These are phyloP conservation scores for Cygnus atratus DNA, from an alignment of 2,113 vertebrate species.

Conservation along the genomic window DNA sequence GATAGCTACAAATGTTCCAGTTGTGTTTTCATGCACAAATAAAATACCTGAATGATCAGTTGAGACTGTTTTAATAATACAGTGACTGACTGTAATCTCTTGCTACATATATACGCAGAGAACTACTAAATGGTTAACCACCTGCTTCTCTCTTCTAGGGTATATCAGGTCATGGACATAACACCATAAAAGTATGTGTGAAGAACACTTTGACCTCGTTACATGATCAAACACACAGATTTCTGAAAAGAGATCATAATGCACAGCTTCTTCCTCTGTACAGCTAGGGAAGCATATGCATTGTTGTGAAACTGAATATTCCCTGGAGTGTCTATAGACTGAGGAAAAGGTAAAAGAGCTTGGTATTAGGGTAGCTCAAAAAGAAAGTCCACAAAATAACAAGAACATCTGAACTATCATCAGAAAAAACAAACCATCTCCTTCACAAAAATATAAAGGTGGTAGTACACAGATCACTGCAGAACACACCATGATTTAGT, in stretches of 20 bases:
- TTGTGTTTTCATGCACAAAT: background rate
- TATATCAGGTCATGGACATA: background rate
- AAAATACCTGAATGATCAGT: background rate
- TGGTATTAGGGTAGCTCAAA: background rate
- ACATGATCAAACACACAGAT: background rate
- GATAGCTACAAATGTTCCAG: background rate
- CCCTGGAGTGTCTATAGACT: background rate
- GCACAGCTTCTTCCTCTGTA: background rate
- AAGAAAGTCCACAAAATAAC: background rate
- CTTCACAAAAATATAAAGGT: background rate
- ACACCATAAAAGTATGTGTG: rapidly evolving
- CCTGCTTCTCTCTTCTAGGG: background rate
- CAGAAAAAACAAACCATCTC: background rate
- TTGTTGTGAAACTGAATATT: background rate
- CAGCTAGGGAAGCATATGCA: background rate
- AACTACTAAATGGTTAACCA: background rate
- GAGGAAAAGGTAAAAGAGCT: background rate
- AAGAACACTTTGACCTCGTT: background rate
- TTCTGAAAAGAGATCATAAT: background rate
- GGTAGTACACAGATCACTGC: background rate
- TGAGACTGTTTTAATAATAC: background rate
- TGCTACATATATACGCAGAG: background rate
- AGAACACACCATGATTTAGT: background rate
- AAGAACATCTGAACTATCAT: background rate
- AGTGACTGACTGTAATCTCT: background rate